Base-by-base conservation (phyloP, 2,113 vertebrate species). In the Pomatorhinus ruficollis region DNA sequence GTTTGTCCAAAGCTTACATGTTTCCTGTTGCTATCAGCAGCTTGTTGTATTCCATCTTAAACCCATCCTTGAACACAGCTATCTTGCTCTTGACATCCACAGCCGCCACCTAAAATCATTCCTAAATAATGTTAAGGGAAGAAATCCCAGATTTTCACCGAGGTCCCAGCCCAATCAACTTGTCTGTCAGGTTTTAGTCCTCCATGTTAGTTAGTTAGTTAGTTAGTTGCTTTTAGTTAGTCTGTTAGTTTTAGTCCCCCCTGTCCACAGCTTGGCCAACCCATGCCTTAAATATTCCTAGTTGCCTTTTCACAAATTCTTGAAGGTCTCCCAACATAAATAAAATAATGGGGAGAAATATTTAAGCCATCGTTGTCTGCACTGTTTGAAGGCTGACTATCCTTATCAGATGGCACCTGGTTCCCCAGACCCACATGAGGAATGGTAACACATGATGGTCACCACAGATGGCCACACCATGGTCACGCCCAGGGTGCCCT, bases 41-140 rank as follows among this genome's bases (percentile, higher is more conserved):
- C 81, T 99, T 99, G 97, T 98, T 99, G 95, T 99, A 99, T 88
- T 99, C 99, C 98, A 99, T 99, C 97, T 98, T 99, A 96, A 99
- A 98, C 64, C 99, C 99, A 49, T 99, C 99, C 90, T 99, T 99
- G 98, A 99, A 99, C 39, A 98, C 98, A 4, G 98, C 99, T 45
- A 96, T 98, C 97, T 98, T 99, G 89, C 97, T 98, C 97, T 99
- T 99, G 74, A 99, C 97, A 21, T 99, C 99, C 85, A 99, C 96
- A 6, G 98, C 98, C 4, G 98, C 98, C 70, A 98, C 99, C 99
- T 99, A 86, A 83, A 98, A 97, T 45, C 66, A 95, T 70, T 89
- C 66, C 77, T 88, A 65, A 64, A 50, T 64, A n/a, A 88, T 13
- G 64, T 93, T 91, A 96, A 79, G 22, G n/a, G 71, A 47, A 45